Percentiles rank a stretch among this genome's conserved stretches.
phyloP scores from a whole-genome alignment of 2,888 invertebrate species.

The Plemyria rubiginata region DNA sequence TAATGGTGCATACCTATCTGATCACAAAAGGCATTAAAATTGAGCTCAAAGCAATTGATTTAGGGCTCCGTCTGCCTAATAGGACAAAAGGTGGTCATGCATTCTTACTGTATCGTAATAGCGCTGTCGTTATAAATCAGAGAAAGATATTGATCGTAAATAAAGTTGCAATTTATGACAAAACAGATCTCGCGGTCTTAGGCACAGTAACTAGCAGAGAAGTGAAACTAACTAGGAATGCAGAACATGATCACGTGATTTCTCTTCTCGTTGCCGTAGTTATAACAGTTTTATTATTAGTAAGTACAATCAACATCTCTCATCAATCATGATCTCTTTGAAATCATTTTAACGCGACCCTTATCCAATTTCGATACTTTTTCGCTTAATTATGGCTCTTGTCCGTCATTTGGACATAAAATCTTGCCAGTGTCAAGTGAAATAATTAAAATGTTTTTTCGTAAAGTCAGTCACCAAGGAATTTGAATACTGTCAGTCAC shows the following conservation, averaged over 20 bases:
- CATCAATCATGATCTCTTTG: too few species aligned
- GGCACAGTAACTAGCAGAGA: slow-evolving; percentile 13
- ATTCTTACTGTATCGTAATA: slow-evolving; percentile 61
- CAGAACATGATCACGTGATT: background rate
- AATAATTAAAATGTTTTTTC: too few species aligned
- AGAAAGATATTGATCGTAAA: slow-evolving; percentile 74
- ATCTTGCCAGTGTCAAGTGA: too few species aligned
- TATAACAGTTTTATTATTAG: too few species aligned
- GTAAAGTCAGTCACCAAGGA: too few species aligned
- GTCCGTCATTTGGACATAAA: too few species aligned
- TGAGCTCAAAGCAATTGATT: slow-evolving; percentile 31
- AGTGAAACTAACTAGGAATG: slow-evolving; percentile 10
- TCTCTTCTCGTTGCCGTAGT: background rate
- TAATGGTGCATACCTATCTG: slow-evolving; percentile 26
- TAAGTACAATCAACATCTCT: too few species aligned
- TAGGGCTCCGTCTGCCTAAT: slow-evolving; percentile 40
- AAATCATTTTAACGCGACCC: too few species aligned
- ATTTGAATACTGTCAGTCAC: too few species aligned
- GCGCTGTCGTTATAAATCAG: slow-evolving; percentile 73
- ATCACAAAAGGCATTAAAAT: slow-evolving; percentile 38
- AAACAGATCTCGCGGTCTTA: slow-evolving; percentile 50
- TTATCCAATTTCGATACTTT: too few species aligned
- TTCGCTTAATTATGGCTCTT: too few species aligned
- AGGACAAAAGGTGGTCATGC: slow-evolving; percentile 53
- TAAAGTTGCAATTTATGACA: slow-evolving; percentile 75